Evolutionary conservation across 1,140 invertebrate species (phyloP).

Genomic region (Drosophila repleta): DNA sequence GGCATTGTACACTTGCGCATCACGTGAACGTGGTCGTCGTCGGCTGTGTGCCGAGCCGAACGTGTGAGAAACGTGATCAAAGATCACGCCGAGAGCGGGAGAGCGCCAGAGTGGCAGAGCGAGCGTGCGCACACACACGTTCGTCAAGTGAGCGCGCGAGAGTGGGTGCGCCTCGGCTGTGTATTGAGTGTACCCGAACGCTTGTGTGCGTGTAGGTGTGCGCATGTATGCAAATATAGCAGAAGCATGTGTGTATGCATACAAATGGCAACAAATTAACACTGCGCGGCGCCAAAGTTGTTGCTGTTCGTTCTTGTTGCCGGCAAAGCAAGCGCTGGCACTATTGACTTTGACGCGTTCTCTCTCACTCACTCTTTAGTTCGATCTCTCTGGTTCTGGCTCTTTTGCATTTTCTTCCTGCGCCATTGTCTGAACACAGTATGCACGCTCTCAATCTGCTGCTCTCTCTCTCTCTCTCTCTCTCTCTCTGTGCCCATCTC

Average conservation of each 20-base stretch:
- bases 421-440: too few relatives aligned
- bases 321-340: constrained; percentile 30
- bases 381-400: not conserved
- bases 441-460: not conserved
- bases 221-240: not conserved
- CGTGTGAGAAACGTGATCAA: constrained; percentile 82
- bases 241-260: constrained; percentile 16
- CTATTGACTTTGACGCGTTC: constrained; percentile 22
- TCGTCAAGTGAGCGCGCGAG: constrained; percentile 12
- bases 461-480: constrained; percentile 7
- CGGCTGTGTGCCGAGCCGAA: constrained; percentile 62
- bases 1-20: constrained; percentile 67
- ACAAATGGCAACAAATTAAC: constrained; percentile 78
- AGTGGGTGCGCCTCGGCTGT: constrained; percentile 13
- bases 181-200: too few relatives aligned
- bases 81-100: constrained; percentile 51
- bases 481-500: constrained; percentile 1
- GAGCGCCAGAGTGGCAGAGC: not conserved
- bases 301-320: constrained; percentile 42
- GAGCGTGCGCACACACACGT: not conserved
- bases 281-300: constrained; percentile 60
- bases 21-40: constrained; percentile 72
- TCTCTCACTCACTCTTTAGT: constrained; percentile 10
- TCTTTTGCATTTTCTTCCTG: constrained; percentile 28
- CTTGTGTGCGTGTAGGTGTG: constrained; percentile 14